Evolutionary conservation across 2,888 invertebrate species (phyloP).

Genomic region (Mythimna pallens): DNA sequence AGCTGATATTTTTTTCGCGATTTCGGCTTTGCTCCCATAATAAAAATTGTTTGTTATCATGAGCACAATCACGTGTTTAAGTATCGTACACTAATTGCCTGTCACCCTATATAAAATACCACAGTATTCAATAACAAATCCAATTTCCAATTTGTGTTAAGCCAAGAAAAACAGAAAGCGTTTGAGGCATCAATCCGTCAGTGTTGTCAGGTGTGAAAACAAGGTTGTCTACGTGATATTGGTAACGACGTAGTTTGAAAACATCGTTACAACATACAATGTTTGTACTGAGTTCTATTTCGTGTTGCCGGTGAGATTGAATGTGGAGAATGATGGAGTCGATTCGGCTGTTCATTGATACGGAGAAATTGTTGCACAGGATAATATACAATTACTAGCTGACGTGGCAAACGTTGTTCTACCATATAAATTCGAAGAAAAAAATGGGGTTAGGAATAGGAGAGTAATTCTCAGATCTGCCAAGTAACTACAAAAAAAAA

Average conservation of each 20-base stretch:
- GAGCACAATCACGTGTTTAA: too few relatives aligned
- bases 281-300: slow-evolving; percentile 17
- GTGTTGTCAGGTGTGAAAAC: slow-evolving; percentile 18
- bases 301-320: not conserved
- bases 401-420: too few relatives aligned
- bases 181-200: slow-evolving; percentile 25
- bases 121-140: slow-evolving; percentile 1
- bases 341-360: not conserved
- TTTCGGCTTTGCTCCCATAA: too few relatives aligned
- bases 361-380: not conserved
- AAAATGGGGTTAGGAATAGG: too few relatives aligned
- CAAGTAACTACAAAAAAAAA: too few relatives aligned
- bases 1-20: too few relatives aligned
- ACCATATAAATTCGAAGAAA: too few relatives aligned
- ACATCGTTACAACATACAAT: slow-evolving; percentile 31
- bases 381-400: not conserved
- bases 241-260: slow-evolving; percentile 5
- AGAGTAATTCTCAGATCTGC: too few relatives aligned
- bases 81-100: too few relatives aligned
- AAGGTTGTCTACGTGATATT: not conserved
- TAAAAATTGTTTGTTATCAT: too few relatives aligned
- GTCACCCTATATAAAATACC: not conserved
- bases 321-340: not conserved
- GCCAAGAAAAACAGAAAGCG: slow-evolving; percentile 17
- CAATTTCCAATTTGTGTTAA: slow-evolving; percentile 14